Evolutionary conservation across 2,888 invertebrate species (phyloP).

Genomic region (Campoplex capitator): DNA sequence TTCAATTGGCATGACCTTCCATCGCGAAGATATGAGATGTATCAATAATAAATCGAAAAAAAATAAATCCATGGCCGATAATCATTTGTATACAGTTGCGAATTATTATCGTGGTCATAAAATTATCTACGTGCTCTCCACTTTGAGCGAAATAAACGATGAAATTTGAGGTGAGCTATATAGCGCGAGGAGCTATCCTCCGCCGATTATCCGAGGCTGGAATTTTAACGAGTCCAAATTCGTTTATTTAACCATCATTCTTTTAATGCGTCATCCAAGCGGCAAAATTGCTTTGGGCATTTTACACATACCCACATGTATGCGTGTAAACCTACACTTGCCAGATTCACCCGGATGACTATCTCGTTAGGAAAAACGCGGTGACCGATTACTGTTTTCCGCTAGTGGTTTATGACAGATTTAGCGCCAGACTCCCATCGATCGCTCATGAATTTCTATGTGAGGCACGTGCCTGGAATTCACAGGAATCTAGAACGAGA

Average conservation of each 20-base stretch:
- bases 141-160: conserved; percentile 14
- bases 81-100: neutral
- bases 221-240: conserved; percentile 61
- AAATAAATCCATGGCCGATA: neutral
- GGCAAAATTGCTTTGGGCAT: conserved; percentile 51
- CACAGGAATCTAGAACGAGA: neutral
- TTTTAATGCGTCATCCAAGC: conserved; percentile 47
- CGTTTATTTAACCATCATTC: conserved; percentile 59
- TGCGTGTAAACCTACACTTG: neutral
- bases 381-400: conserved; percentile 26
- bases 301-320: neutral
- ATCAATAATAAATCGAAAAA: neutral
- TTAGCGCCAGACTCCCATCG: conserved; percentile 62
- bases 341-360: conserved; percentile 8
- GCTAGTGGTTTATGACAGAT: conserved; percentile 35
- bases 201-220: conserved; percentile 25
- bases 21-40: neutral
- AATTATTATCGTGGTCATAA: conserved; percentile 29
- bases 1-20: neutral
- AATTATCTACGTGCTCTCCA: neutral
- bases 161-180: conserved; percentile 1
- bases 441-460: conserved; percentile 72
- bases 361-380: conserved; percentile 57
- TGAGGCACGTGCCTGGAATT: conserved; percentile 18
- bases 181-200: neutral